A percentile compares a stretch with the other conserved stretches of the same genome.
Evolutionary conservation across 1,140 invertebrate genomes (phyloP).

Genomic region (honey bee (Apis mellifera)): Amel_HAv3.1 CM009933.2:11501001-11501500

Average conservation of each 20-base stretch:
- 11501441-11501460: conserved; percentile 3
- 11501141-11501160: conserved; percentile 11
- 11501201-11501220: conserved; percentile 72
- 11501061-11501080: conserved; percentile 67
- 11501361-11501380: no score
- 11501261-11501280: background rate
- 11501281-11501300: background rate
- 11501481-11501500: conserved; percentile 31
- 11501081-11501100: conserved; percentile 60
- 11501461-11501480: conserved; percentile 49
- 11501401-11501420: no score
- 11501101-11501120: conserved; percentile 41
- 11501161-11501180: conserved; percentile 12
- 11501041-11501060: conserved; percentile 63
- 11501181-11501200: conserved; percentile 43
- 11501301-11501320: background rate
- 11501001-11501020: conserved; percentile 7
- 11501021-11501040: conserved; percentile 42
- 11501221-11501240: conserved; percentile 66
- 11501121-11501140: conserved; percentile 42
- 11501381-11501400: no score
- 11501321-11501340: no score
- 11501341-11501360: no score
- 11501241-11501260: conserved; percentile 71
- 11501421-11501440: no score